Evolutionary conservation across 1,140 invertebrate genomes (phyloP).

Genomic region (Sinella curviseta): DNA sequence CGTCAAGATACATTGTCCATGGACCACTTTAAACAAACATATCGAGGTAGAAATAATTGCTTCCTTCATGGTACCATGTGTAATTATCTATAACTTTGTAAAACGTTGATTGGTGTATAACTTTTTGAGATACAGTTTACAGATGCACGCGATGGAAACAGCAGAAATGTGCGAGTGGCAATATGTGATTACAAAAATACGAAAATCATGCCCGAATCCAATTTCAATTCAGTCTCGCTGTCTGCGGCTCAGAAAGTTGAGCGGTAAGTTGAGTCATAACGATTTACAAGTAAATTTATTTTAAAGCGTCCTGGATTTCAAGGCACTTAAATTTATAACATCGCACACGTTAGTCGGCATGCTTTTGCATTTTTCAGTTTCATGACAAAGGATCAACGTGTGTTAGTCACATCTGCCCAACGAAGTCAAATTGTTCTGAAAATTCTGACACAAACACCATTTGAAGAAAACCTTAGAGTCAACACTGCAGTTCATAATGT

Average conservation of each 20-base stretch:
- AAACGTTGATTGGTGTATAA: no score
- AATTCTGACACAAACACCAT: conserved; percentile 76
- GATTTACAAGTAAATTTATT: no score
- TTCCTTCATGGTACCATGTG: no score
- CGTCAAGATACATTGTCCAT: conserved; percentile 87
- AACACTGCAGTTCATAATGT: conserved; percentile 30
- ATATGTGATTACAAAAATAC: conserved; percentile 67
- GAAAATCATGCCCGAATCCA: conserved; percentile 71
- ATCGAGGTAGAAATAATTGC: conserved; percentile 87
- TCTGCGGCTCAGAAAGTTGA: conserved; percentile 74
- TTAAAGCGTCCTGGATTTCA: no score
- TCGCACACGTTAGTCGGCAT: no score
- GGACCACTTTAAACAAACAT: conserved; percentile 82
- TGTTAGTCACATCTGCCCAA: conserved; percentile 82
- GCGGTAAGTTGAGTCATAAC: conserved; percentile 69
- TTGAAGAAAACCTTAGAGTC: conserved; percentile 64
- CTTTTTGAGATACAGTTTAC: no score
- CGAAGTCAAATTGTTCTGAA: conserved; percentile 90
- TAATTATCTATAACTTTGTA: no score
- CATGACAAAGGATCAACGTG: conserved; percentile 81
- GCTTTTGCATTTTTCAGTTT: conserved; percentile 75
- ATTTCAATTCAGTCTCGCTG: conserved; percentile 77
- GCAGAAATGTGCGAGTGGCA: no score
- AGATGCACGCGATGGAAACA: no score
- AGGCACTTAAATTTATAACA: no score